Conservation (phyloP, 2,888 invertebrate species). For the Lydus trimaculatus region DNA sequence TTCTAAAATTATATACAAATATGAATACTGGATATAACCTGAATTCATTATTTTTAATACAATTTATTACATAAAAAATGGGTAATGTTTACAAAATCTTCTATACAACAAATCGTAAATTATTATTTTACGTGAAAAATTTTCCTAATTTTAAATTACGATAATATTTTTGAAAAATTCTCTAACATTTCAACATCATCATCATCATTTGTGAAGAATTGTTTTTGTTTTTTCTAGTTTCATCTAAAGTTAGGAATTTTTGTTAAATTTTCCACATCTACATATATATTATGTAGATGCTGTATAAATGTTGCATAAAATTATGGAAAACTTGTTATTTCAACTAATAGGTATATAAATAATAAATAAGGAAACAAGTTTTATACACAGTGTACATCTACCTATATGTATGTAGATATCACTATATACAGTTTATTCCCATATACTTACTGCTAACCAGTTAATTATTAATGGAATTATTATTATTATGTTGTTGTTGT, state of each 20-base stretch:
- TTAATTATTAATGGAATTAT: slow-evolving; percentile 2
- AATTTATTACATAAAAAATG: no score
- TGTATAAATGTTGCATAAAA: no score
- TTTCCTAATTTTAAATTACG: not conserved
- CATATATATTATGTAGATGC: no score
- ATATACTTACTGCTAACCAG: not conserved
- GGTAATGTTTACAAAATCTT: not conserved
- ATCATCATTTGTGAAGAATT: no score
- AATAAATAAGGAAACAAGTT: not conserved
- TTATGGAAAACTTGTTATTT: not conserved
- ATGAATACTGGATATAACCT: no score
- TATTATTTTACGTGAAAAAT: not conserved
- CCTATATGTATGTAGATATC: not conserved
- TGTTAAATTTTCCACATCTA: not conserved
- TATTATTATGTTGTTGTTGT: no score
- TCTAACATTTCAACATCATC: not conserved
- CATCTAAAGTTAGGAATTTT: not conserved
- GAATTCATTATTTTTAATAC: no score
- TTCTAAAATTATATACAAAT: no score
- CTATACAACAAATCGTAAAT: not conserved
- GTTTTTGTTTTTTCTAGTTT: not conserved
- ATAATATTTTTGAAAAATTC: not conserved
- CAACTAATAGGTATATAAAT: not conserved
- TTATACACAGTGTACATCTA: not conserved
- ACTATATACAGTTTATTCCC: not conserved